Evolutionary conservation across 2,797 vertebrate species (phyloP), one percentile per base, ranked within the genome.

Genomic region (Phoebastria nigripes): DNA sequence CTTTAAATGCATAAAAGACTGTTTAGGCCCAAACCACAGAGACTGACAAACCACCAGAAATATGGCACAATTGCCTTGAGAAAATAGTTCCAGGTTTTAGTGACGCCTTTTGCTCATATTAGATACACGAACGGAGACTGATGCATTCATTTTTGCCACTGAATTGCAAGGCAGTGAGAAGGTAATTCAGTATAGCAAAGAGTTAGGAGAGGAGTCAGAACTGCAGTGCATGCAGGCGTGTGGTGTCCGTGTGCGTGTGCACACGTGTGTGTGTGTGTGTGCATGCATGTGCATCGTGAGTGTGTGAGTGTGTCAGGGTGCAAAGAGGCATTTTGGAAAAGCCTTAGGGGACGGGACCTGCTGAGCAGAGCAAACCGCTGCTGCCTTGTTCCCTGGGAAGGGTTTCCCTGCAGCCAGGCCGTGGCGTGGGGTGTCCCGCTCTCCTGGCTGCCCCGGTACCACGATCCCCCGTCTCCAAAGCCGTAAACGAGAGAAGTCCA

Each of bases 101-200:
- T 54, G 93, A 92, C 4, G 65, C 93, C 92, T 94, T 87, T 95
- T 76, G 95, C 94, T 91, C 77, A 58, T 17, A 46, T 55, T 26
- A 87, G 95, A 66, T 37, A 94, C 92, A 71, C 33, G 31, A 39
- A 96, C 49, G 70, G 73, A 73, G 86, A 80, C 61, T 20, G 94
- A 87, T 25, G 89, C 92, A 35, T 46, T 97, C 82, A 28, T 67
- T 79, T 74, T 85, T 52, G 90, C 93, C 96, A 93, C 87, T 90
- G 92, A 87, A 58, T 58, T 44, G 88, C 96, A 58, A 97, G 96
- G 97, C 97, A 95, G 94, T 55, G 15, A 90, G 95, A 59, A 94
- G 90, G 82, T 86, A 15, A 86, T 15, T 56, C 82, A 18, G 93
- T 52, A 78, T 0, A 94, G 88, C 47, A 52, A 61, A 63, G 91